A percentile compares a stretch with the other conserved stretches of the same genome.
Evolutionary conservation across 2,113 vertebrate genomes (phyloP).

Genomic region (Taxidea taxus): DNA sequence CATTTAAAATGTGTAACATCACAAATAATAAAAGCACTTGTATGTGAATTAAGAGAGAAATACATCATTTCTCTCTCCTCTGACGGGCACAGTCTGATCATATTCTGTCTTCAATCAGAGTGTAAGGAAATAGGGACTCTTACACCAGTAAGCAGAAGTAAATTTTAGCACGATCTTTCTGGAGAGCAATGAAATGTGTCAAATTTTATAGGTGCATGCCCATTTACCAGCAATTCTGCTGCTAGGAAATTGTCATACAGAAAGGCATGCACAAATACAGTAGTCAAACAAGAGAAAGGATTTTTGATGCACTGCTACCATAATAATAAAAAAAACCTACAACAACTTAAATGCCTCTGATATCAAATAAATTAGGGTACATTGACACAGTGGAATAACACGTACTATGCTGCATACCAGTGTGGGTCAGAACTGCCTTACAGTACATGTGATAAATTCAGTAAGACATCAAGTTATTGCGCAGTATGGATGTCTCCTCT

Average conservation of each 20-base stretch:
- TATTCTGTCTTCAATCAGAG: background rate
- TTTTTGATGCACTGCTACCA: background rate
- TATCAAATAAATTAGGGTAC: background rate
- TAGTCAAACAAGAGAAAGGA: background rate
- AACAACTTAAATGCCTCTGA: background rate
- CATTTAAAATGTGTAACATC: background rate
- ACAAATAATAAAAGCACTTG: background rate
- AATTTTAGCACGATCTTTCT: background rate
- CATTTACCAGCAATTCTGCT: background rate
- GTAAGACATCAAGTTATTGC: background rate
- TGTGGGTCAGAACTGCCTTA: background rate
- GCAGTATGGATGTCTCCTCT: too few species aligned
- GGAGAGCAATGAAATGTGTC: background rate
- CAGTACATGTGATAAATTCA: background rate
- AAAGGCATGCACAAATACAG: background rate
- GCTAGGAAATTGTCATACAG: background rate
- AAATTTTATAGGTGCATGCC: background rate
- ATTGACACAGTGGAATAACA: background rate
- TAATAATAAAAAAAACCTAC: background rate
- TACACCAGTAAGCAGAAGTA: background rate
- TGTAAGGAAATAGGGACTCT: background rate
- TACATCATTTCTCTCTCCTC: background rate
- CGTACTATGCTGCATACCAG: background rate
- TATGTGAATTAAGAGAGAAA: background rate
- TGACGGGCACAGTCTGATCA: background rate